Evolutionary conservation across 2,888 invertebrate species (phyloP).

Genomic region (Taenaris catops): DNA sequence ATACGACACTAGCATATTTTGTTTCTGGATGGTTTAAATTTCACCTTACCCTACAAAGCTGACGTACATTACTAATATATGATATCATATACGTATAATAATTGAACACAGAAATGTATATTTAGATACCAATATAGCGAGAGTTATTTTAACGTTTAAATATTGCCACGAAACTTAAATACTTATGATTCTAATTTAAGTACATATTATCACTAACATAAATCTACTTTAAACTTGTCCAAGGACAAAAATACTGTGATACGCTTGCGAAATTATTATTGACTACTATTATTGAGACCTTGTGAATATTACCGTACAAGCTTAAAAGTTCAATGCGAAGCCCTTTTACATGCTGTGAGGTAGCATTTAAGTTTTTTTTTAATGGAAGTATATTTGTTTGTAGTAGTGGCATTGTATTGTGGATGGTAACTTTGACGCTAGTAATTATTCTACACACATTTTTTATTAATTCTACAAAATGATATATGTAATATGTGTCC

Average conservation of each 20-base stretch:
- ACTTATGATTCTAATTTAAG: slow-evolving; percentile 25
- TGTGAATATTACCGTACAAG: slow-evolving; percentile 7
- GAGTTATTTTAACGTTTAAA: slow-evolving; percentile 29
- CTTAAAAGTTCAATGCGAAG: not conserved
- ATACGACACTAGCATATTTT: too few relatives aligned
- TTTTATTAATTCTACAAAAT: too few relatives aligned
- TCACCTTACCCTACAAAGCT: too few relatives aligned
- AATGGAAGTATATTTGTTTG: too few relatives aligned
- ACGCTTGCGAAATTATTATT: slow-evolving; percentile 20
- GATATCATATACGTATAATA: too few relatives aligned
- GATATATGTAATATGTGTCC: too few relatives aligned
- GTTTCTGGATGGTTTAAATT: too few relatives aligned
- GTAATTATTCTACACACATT: too few relatives aligned
- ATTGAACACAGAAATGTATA: slow-evolving; percentile 4
- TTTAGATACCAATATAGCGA: too few relatives aligned
- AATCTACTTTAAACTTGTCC: slow-evolving; percentile 21
- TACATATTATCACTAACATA: slow-evolving; percentile 26
- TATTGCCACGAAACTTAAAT: slow-evolving; percentile 32
- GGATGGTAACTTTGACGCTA: not conserved
- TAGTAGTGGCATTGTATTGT: slow-evolving; percentile 2
- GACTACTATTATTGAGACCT: slow-evolving; percentile 25
- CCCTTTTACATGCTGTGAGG: not conserved
- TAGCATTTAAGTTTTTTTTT: not conserved
- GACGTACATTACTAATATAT: too few relatives aligned
- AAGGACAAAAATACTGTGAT: slow-evolving; percentile 29